phyloP scores from a whole-genome alignment of 2,113 vertebrate genomes.

The Daubentonia madagascariensis region DNA sequence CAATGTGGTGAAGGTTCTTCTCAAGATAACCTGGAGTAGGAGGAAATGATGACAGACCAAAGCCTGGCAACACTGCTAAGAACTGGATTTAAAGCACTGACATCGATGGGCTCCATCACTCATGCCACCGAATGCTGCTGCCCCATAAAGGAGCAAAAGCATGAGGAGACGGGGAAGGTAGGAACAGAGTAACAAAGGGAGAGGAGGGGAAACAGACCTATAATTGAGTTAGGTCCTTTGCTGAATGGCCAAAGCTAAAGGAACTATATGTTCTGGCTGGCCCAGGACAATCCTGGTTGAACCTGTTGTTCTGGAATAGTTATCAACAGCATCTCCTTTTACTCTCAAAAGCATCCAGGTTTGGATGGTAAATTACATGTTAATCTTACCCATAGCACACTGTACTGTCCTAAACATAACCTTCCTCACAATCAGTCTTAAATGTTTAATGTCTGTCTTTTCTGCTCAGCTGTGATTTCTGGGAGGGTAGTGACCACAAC shows the following conservation, averaged over 20 bases:
- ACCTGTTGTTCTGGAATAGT: neutral
- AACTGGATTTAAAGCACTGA: neutral
- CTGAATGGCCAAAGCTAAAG: neutral
- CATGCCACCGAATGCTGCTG: neutral
- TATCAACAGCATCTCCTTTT: neutral
- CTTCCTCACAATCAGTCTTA: neutral
- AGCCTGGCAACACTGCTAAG: neutral
- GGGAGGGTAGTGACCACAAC: neutral
- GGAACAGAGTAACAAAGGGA: neutral
- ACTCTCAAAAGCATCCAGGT: neutral
- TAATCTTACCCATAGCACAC: neutral
- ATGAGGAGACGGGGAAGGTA: neutral
- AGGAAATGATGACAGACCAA: slow-evolving; percentile 22
- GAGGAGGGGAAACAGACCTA: neutral
- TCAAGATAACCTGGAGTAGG: neutral
- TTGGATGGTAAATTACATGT: neutral
- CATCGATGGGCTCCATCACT: neutral
- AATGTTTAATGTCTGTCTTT: neutral
- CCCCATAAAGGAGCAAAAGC: neutral
- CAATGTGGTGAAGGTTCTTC: slow-evolving; percentile 36
- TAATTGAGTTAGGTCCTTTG: neutral
- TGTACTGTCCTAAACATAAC: neutral
- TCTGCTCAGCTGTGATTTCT: neutral
- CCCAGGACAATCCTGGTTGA: neutral
- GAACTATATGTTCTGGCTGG: neutral